A percentile compares a stretch with the other conserved stretches of the same genome.
Conservation (phyloP, 2,888 invertebrate species). For the Tenthredo distinguenda region DNA sequence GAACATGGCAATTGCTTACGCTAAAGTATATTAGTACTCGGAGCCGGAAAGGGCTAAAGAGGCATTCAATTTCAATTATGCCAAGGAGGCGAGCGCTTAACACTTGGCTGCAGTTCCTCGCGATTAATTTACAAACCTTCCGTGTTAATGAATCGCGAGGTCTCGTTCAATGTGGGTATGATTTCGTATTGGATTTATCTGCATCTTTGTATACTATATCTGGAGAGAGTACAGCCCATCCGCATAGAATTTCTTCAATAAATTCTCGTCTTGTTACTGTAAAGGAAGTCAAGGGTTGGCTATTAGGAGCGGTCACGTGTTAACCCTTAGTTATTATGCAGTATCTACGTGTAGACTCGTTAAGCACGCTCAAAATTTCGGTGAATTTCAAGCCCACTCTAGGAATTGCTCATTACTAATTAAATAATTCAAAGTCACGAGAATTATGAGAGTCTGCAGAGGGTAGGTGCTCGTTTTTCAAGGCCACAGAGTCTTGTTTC, state of each 20-base stretch:
- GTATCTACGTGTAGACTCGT: background rate
- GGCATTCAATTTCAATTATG: conserved; percentile 37
- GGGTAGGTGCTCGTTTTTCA: background rate
- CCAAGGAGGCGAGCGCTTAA: conserved; percentile 9
- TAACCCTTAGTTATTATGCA: background rate
- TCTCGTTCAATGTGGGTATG: background rate
- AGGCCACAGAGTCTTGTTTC: conserved; percentile 17
- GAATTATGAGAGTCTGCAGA: background rate
- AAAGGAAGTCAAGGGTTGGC: conserved; percentile 3
- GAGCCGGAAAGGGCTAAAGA: background rate
- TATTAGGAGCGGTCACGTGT: conserved; percentile 7
- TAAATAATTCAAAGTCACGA: conserved; percentile 17
- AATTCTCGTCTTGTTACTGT: background rate
- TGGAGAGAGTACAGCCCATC: background rate
- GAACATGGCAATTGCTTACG: background rate
- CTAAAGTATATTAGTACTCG: background rate
- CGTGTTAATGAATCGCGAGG: conserved; percentile 4
- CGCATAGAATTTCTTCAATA: background rate
- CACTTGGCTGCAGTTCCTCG: background rate
- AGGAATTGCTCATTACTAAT: background rate
- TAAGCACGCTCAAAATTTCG: background rate
- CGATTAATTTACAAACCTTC: conserved; percentile 19
- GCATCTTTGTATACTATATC: background rate
- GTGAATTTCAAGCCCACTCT: background rate
- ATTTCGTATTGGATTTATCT: background rate